Evolutionary conservation across 1,140 invertebrate genomes (phyloP).

Genomic region (Trichonephila inaurata): DNA sequence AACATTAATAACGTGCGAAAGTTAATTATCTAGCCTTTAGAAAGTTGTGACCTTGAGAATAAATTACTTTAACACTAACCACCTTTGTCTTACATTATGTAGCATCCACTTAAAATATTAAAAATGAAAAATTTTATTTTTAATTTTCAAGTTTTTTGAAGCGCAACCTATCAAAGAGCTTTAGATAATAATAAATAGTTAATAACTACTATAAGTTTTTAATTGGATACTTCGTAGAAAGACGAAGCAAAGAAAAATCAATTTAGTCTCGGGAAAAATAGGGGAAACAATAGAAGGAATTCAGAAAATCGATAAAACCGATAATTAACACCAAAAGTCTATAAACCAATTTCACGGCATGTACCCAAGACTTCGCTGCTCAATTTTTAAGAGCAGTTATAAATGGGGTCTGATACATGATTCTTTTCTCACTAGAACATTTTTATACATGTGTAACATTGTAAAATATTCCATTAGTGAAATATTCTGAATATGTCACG

Average conservation of each 20-base stretch:
- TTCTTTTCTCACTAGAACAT: neutral
- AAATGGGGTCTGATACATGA: neutral
- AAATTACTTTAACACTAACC: too few relatives aligned
- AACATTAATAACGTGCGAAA: too few relatives aligned
- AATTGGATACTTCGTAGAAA: neutral
- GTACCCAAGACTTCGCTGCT: neutral
- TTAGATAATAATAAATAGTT: neutral
- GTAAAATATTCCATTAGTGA: too few relatives aligned
- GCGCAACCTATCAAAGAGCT: neutral
- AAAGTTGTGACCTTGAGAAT: too few relatives aligned
- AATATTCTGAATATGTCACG: neutral
- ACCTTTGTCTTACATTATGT: too few relatives aligned
- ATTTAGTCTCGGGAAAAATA: slow-evolving; percentile 9
- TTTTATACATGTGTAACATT: neutral
- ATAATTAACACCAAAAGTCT: slow-evolving; percentile 64
- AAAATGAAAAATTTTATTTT: neutral
- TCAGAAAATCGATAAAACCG: slow-evolving; percentile 49
- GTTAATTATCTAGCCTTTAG: too few relatives aligned
- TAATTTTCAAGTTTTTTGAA: neutral
- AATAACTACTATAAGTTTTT: neutral
- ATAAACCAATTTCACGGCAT: slow-evolving; percentile 60
- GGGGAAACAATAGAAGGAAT: neutral
- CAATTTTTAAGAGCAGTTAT: neutral
- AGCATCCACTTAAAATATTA: neutral
- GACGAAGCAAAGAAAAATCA: neutral